These are phyloP conservation scores for Cantharis rufa DNA, from an alignment of 2,888 invertebrate genomes.

Conservation along the genomic window DNA sequence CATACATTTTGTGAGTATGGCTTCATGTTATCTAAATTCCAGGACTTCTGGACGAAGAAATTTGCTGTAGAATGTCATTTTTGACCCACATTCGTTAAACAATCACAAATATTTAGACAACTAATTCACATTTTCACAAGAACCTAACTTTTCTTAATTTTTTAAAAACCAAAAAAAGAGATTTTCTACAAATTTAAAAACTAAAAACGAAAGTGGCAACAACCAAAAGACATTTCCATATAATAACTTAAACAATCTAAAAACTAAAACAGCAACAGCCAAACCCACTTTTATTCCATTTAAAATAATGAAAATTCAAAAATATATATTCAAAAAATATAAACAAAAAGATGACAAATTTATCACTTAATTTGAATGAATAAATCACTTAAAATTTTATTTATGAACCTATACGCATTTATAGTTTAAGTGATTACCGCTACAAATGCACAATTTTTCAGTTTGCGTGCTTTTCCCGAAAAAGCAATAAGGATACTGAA, in stretches of 20 bases:
- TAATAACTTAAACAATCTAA: background rate
- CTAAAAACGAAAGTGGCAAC: background rate
- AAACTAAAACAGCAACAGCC: slow-evolving; percentile 10
- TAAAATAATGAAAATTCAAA: background rate
- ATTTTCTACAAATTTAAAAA: background rate
- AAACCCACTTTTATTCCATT: slow-evolving; percentile 27
- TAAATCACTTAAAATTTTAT: background rate
- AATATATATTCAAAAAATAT: slow-evolving; percentile 5
- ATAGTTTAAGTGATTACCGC: slow-evolving; percentile 16
- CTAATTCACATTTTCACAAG: slow-evolving; percentile 22
- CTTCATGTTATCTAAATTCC: slow-evolving; percentile 25
- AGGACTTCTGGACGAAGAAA: slow-evolving; percentile 10
- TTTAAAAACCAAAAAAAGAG: background rate
- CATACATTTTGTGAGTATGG: slow-evolving; percentile 28
- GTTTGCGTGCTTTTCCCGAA: slow-evolving; percentile 22
- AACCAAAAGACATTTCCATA: background rate
- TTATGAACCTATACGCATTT: background rate
- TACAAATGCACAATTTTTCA: slow-evolving; percentile 11
- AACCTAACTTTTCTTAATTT: background rate
- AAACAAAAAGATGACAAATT: background rate
- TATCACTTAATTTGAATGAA: slow-evolving; percentile 1
- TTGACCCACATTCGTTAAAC: slow-evolving; percentile 13
- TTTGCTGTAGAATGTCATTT: slow-evolving; percentile 16
- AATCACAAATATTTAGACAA: slow-evolving; percentile 11
- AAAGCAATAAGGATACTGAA: slow-evolving; percentile 41